Evolutionary conservation across 2,113 vertebrate species (phyloP).

Genomic region (human (Homo sapiens)): GRCh38 chr2:35281001-35281500

Average conservation of each 20-base stretch:
- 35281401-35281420: no score
- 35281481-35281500: no score
- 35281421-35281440: no score
- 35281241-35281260: not conserved
- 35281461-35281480: no score
- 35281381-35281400: no score
- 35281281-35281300: no score
- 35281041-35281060: not conserved
- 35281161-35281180: not conserved
- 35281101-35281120: not conserved
- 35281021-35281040: not conserved
- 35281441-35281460: no score
- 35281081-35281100: not conserved
- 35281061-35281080: not conserved
- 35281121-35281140: not conserved
- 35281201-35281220: not conserved
- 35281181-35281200: not conserved
- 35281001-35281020: not conserved
- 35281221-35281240: not conserved
- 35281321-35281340: no score
- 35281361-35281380: no score
- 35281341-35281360: no score
- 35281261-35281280: no score
- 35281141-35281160: not conserved
- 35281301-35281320: no score